Base-by-base conservation (phyloP, 1,140 invertebrate species). In the Choristoneura fumiferana region DNA sequence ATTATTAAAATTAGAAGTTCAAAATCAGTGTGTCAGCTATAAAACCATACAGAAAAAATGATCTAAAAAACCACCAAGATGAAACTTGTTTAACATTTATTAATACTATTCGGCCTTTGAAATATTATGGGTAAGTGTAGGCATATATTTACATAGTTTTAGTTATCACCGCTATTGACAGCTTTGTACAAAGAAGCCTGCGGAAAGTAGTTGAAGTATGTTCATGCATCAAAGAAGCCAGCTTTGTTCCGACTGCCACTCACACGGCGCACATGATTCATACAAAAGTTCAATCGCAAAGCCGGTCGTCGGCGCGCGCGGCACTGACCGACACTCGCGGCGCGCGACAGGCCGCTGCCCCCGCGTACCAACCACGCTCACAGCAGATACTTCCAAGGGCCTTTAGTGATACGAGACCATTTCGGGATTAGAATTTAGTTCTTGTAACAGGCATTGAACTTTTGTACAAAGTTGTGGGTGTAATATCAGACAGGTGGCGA, bases 181-280 rank as follows among this genome's bases (percentile, higher is more conserved):
- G 79, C 77, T 80, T 82, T 82, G 79, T 82, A 82, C 79, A 82
- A 82, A 73, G 60, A 75, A 77, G 69, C 69, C 70, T 71, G 65
- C 62, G 62, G n/a, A 8, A 15, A 38, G 73, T 77, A 80, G 71
- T 63, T 58, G 12, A 15, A 59, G 34, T 64, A 53, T 62, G n/a
- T 57, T 33, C n/a, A 5, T 18, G 18, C 9, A 45, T 62, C 4
- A 38, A 63, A 65, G 59, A 73, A 77, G 70, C 73, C 73, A 74
- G 63, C 64, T 57, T 73, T 55, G 52, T 53, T 22, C 22, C 8
- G 37, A 53, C 60, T 62, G 49, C 55, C 60, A 62, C 55, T 62
- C 60, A 57, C 43, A 12, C 10, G 18, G 13, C 8, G 15, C 13
- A 43, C 29, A 15, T 17, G 10, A 55, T 14, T 17, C 12, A 60